phyloP scores from a whole-genome alignment of 2,797 vertebrate genomes.

The Fundulus diaphanus region DNA sequence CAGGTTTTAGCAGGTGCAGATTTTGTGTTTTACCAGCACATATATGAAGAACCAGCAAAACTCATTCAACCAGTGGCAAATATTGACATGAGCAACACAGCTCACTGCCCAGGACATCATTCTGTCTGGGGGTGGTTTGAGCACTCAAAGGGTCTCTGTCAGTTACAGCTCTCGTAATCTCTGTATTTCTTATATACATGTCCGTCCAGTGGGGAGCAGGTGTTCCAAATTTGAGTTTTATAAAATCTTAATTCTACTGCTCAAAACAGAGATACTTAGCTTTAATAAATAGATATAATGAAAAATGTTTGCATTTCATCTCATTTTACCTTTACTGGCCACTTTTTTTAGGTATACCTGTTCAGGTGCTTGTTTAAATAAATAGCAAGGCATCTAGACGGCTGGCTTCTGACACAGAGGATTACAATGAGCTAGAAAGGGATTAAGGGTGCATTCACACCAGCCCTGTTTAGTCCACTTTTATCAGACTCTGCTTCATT shows the following conservation, averaged over 20 bases:
- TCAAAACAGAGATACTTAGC: neutral
- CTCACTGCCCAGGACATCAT: neutral
- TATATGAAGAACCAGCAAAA: neutral
- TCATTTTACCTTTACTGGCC: neutral
- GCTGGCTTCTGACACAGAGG: neutral
- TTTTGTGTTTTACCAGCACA: neutral
- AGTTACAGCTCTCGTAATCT: neutral
- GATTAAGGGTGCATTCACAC: too few relatives aligned
- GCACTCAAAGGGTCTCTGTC: neutral
- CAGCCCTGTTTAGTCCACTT: too few relatives aligned
- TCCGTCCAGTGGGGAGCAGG: neutral
- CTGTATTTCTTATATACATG: neutral
- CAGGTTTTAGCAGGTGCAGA: neutral
- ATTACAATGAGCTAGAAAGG: neutral
- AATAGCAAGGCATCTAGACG: neutral
- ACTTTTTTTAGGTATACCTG: neutral
- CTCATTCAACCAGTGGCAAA: neutral
- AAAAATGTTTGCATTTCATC: neutral
- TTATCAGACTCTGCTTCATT: too few relatives aligned
- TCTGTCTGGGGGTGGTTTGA: neutral
- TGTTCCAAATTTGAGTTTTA: neutral
- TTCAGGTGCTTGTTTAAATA: too few relatives aligned
- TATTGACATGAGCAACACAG: neutral
- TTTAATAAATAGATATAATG: neutral
- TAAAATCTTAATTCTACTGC: neutral